phyloP scores from a whole-genome alignment of 2,888 invertebrate genomes.

The Apodemia hepburni region DNA sequence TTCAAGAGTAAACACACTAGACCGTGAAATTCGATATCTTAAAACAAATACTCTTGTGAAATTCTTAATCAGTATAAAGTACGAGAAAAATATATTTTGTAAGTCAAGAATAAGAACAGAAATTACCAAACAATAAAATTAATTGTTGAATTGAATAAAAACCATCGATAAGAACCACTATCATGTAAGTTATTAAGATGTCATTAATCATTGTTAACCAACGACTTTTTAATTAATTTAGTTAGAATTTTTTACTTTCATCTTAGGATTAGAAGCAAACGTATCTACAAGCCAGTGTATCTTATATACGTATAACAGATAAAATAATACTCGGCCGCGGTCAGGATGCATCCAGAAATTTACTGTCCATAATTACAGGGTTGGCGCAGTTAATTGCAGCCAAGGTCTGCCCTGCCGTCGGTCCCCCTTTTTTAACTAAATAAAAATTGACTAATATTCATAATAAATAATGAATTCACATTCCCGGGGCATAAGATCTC shows the following conservation, averaged over 20 bases:
- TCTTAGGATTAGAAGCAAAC: slow-evolving; percentile 28
- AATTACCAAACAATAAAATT: too few relatives aligned
- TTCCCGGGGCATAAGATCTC: slow-evolving; percentile 65
- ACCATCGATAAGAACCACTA: neutral
- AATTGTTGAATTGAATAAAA: too few relatives aligned
- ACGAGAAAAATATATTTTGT: too few relatives aligned
- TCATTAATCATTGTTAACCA: neutral
- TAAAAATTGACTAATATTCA: slow-evolving; percentile 81
- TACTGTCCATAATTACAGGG: slow-evolving; percentile 93
- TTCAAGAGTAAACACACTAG: too few relatives aligned
- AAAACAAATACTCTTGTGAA: too few relatives aligned
- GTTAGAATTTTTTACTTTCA: neutral
- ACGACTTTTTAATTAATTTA: neutral
- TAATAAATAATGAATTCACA: slow-evolving; percentile 78
- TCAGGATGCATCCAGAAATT: slow-evolving; percentile 85
- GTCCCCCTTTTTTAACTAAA: slow-evolving; percentile 75
- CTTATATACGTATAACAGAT: slow-evolving; percentile 64
- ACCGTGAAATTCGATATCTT: too few relatives aligned
- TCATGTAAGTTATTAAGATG: neutral
- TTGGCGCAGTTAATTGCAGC: slow-evolving; percentile 90
- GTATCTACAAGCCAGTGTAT: neutral
- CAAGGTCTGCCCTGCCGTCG: slow-evolving; percentile 53
- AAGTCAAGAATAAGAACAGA: too few relatives aligned
- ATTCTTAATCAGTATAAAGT: too few relatives aligned
- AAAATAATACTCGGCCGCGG: slow-evolving; percentile 68